A percentile compares a stretch with the other conserved stretches of the same genome.
Conservation (phyloP, 1,140 invertebrate species). For the Diorhabda carinulata region DNA sequence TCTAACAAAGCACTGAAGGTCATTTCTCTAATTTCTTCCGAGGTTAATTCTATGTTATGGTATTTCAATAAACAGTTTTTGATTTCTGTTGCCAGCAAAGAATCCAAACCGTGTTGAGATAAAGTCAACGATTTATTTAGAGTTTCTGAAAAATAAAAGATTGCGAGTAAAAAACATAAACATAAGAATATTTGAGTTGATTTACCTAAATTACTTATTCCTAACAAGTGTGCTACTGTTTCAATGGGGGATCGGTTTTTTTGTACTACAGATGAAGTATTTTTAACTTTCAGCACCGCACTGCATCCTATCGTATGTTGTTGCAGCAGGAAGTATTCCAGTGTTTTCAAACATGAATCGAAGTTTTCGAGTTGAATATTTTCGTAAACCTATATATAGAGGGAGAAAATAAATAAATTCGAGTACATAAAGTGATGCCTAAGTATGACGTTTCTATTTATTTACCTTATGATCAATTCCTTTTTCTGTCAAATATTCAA, state of each 20-base stretch:
- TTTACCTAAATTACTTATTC: slow-evolving; percentile 27
- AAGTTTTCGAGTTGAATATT: slow-evolving; percentile 83
- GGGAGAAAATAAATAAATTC: too few relatives aligned
- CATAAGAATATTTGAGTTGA: neutral
- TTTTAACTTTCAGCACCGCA: slow-evolving; percentile 70
- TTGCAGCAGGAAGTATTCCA: slow-evolving; percentile 67
- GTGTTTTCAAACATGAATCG: slow-evolving; percentile 65
- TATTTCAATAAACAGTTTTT: too few relatives aligned
- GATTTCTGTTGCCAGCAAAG: too few relatives aligned
- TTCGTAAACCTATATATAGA: slow-evolving; percentile 42
- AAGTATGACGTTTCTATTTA: too few relatives aligned
- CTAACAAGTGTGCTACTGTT: slow-evolving; percentile 61
- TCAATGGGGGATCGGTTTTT: slow-evolving; percentile 55
- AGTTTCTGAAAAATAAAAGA: too few relatives aligned
- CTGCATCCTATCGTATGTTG: slow-evolving; percentile 65
- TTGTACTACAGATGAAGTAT: slow-evolving; percentile 52
- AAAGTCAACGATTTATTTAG: too few relatives aligned
- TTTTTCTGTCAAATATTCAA: slow-evolving; percentile 45
- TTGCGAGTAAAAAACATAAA: too few relatives aligned
- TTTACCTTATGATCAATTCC: slow-evolving; percentile 38
- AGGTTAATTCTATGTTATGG: too few relatives aligned
- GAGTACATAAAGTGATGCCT: too few relatives aligned
- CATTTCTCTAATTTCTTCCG: too few relatives aligned
- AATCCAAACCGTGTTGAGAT: too few relatives aligned
- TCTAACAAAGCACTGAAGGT: too few relatives aligned